Base-by-base conservation (phyloP, 2,113 vertebrate species). In the Calidris pygmaea region DNA sequence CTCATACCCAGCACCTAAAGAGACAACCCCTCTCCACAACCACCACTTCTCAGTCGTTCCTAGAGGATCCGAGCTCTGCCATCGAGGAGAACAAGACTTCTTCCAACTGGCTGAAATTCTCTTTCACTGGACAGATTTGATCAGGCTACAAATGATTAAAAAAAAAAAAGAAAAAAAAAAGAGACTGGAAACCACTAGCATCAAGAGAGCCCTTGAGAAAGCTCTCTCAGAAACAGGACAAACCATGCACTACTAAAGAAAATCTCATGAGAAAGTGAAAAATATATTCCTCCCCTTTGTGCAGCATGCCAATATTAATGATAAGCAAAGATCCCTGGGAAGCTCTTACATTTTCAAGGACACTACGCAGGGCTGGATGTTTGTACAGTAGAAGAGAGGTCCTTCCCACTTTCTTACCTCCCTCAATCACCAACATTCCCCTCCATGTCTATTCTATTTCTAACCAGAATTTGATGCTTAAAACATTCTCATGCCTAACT, bases 231-330 rank as follows among this genome's bases (percentile, higher is more conserved):
- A 72, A 86, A 37, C 6, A 48, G 27, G 23, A 68, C 58, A 85
- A 60, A 75, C 39, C 37, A 76, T 17, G 67, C 9, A 37, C 27
- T 48, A 34, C 26, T 34, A 10, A 71, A 81, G 68, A 74, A 93
- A 92, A 81, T 72, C 43, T 82, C 62, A 89, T 20, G 53, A 92
- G 77, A 94, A 94, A 90, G 22, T 37, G 58, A 85, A 95, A 93
- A 93, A 73, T 19, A 73, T 29, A 74, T 65, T 78, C 58, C 12
- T 87, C 45, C 60, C 83, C 72, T 96, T 75, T 76, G 45, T 87
- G 74, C 81, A 90, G 77, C 94, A 66, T 87, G 70, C 77, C 92
- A 43, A 10, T 60, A 76, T 34, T 47, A 91, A 89, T 6, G 80
- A 94, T 62, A 92, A 85, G 71, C 77, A 89, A 75, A 87, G 77